Evolutionary conservation across 2,113 vertebrate species (phyloP), one percentile per base, ranked within the genome.

Genomic region (Poeciliopsis prolifica): DNA sequence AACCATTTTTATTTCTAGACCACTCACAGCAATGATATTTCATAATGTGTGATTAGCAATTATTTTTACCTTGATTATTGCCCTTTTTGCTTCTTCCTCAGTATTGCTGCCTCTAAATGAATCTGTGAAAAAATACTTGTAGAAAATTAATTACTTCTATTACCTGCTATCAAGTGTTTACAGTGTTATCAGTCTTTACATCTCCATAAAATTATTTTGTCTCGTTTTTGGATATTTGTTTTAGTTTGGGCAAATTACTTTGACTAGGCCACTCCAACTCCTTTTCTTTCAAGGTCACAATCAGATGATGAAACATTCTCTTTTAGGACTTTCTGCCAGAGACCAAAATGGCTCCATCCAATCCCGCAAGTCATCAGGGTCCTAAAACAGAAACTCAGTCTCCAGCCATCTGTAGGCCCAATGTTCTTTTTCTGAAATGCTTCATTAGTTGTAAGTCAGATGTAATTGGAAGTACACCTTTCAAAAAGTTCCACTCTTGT

Each of bases 101-200:
- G 70, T 68, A 63, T 76, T 75, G 67, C 71, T 33, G 44, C 77
- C 70, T 75, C 82, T 33, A 66, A 69, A 4, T 10, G 13, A 33
- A 80, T 54, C 4, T 5, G 4, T 42, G 40, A 42, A 42, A 15
- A 42, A 42, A 42, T 42, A 42, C 14, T 42, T 42, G 40, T 42
- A 15, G 14, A 42, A 42, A 42, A 14, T 3, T 42, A 42, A 15
- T 15, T 1, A 42, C 40, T 13, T 13, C 40, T 4, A 42, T 14
- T 14, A 42, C 15, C 14, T 42, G 40, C 40, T 5, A 15, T 42
- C 13, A 42, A 42, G 40, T 42, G 12, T 15, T 15, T 15, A 42
- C 3, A 14, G 1, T 13, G 13, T 13, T 3, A 42, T 42, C 4
- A 14, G 1, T 42, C 13, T 42, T 42, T 42, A 42, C 40, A 42